Conservation (phyloP, 2,888 invertebrate genomes). For the Oscheius myriophilus region DNA sequence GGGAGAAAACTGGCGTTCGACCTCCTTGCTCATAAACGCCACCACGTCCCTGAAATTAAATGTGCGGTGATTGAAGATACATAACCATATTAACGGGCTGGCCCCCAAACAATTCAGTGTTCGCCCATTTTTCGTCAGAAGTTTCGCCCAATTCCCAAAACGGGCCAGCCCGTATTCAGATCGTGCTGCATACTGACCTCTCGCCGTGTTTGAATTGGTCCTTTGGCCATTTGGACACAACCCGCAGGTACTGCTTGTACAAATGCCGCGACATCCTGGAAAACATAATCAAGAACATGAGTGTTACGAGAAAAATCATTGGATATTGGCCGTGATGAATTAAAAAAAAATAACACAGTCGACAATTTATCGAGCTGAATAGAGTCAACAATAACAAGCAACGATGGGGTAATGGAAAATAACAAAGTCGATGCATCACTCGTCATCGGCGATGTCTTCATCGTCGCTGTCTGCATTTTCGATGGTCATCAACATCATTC, state of each 20-base stretch:
- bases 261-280: constrained; percentile 50
- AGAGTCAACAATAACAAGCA: neutral
- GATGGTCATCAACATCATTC: constrained; percentile 13
- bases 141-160: too few species aligned
- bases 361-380: neutral
- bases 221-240: constrained; percentile 62
- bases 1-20: constrained; percentile 48
- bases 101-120: too few species aligned
- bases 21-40: constrained; percentile 38
- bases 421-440: neutral
- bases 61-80: neutral
- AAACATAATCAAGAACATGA: neutral
- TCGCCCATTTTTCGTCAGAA: too few species aligned
- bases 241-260: constrained; percentile 61
- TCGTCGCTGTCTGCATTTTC: constrained; percentile 6
- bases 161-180: too few species aligned
- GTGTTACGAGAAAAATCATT: neutral
- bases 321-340: neutral
- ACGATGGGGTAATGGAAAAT: constrained; percentile 8
- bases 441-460: constrained; percentile 21
- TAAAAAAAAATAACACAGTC: neutral
- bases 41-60: constrained; percentile 40
- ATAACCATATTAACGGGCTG: too few species aligned
- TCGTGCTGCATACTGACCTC: constrained; percentile 31
- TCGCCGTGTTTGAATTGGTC: constrained; percentile 53